These are phyloP conservation scores for Ptiloglossa arizonensis DNA, from an alignment of 1,140 invertebrate species.

Conservation along the genomic window DNA sequence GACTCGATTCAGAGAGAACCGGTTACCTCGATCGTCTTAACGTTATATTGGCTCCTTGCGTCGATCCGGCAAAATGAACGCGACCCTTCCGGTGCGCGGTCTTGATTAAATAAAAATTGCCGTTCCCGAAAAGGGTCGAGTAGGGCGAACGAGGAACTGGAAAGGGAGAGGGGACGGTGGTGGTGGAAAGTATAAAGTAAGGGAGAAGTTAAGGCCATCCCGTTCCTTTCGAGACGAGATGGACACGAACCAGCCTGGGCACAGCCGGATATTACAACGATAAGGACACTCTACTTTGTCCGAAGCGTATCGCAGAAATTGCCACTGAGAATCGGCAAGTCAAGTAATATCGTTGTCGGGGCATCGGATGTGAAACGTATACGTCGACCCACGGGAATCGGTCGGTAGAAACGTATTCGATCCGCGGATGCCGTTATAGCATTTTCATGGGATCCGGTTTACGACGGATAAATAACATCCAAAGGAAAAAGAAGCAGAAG, in stretches of 20 bases:
- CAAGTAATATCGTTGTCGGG: conserved; percentile 53
- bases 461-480: conserved; percentile 32
- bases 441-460: conserved; percentile 10
- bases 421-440: conserved; percentile 21
- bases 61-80: neutral
- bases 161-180: no score
- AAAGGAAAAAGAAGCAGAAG: neutral
- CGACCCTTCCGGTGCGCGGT: neutral
- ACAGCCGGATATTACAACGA: conserved; percentile 55
- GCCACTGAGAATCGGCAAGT: conserved; percentile 33
- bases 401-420: conserved; percentile 13
- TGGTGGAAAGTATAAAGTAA: conserved; percentile 46
- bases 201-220: conserved; percentile 33
- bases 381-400: conserved; percentile 3
- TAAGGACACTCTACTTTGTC: conserved; percentile 29
- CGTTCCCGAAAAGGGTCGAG: neutral
- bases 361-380: conserved; percentile 29
- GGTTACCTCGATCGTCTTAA: neutral
- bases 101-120: conserved; percentile 31
- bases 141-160: neutral
- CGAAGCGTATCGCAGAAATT: conserved; percentile 51
- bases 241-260: conserved; percentile 8
- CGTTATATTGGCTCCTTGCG: neutral
- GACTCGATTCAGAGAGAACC: no score
- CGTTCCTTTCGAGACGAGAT: conserved; percentile 27